Evolutionary conservation across 1,140 invertebrate genomes (phyloP).

Genomic region (Hermetia illucens): DNA sequence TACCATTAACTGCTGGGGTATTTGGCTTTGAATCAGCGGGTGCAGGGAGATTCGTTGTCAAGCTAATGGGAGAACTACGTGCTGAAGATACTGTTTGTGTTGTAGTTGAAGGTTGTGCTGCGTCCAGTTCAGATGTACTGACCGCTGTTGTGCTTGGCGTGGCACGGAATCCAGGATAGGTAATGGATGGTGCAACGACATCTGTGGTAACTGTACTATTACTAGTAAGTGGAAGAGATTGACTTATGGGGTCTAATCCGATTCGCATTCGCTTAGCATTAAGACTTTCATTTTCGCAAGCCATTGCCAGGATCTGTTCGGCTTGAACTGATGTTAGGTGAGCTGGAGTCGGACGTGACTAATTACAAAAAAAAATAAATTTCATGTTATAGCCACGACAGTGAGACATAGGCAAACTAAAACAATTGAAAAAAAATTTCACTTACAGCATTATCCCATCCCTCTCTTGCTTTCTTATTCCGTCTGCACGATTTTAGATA

Average conservation of each 20-base stretch:
- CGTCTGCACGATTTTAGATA: constrained; percentile 91
- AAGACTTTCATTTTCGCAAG: constrained; percentile 92
- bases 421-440: background rate
- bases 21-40: too few relatives aligned
- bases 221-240: constrained; percentile 56
- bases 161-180: constrained; percentile 12
- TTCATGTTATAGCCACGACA: background rate
- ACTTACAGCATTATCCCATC: constrained; percentile 31
- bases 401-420: background rate
- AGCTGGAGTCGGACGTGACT: constrained; percentile 73
- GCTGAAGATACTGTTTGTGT: constrained; percentile 18
- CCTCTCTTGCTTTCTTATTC: constrained; percentile 81
- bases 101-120: background rate
- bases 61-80: constrained; percentile 25
- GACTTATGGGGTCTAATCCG: constrained; percentile 84
- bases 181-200: constrained; percentile 20
- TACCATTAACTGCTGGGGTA: background rate
- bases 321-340: constrained; percentile 92
- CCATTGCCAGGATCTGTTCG: constrained; percentile 86
- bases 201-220: constrained; percentile 39
- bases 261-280: constrained; percentile 93
- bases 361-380: constrained; percentile 2
- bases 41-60: constrained; percentile 22
- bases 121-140: background rate
- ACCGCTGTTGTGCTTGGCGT: constrained; percentile 13